Evolutionary conservation across 2,888 invertebrate species (phyloP).

Genomic region (Tipula lateralis): DNA sequence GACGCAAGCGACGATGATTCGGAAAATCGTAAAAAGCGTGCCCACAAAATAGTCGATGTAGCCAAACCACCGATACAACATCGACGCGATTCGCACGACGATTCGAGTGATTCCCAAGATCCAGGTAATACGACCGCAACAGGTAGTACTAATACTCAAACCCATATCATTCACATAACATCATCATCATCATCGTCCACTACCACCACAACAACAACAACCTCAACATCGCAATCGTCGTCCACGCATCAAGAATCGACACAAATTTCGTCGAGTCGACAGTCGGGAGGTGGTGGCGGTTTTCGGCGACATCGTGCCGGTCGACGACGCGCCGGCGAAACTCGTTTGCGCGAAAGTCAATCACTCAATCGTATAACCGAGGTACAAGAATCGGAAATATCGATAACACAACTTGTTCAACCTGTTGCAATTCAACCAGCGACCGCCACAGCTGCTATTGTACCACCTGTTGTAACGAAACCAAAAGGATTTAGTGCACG

Average conservation of each 20-base stretch:
- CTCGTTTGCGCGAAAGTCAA: slow-evolving; percentile 71
- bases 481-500: slow-evolving; percentile 37
- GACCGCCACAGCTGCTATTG: slow-evolving; percentile 21
- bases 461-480: slow-evolving; percentile 32
- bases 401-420: slow-evolving; percentile 34
- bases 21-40: slow-evolving; percentile 74
- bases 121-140: slow-evolving; percentile 53
- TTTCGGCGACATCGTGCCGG: slow-evolving; percentile 53
- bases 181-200: slow-evolving; percentile 30
- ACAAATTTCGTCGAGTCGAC: slow-evolving; percentile 34
- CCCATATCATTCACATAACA: slow-evolving; percentile 32
- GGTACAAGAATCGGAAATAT: slow-evolving; percentile 65
- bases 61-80: slow-evolving; percentile 58
- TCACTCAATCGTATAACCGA: slow-evolving; percentile 81
- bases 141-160: slow-evolving; percentile 36
- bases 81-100: slow-evolving; percentile 76
- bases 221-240: slow-evolving; percentile 31
- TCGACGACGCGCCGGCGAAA: slow-evolving; percentile 57
- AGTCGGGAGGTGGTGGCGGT: slow-evolving; percentile 35
- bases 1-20: slow-evolving; percentile 88
- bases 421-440: slow-evolving; percentile 41
- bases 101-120: slow-evolving; percentile 80
- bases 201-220: slow-evolving; percentile 29
- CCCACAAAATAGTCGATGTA: slow-evolving; percentile 62
- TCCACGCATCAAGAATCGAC: slow-evolving; percentile 31